A percentile compares a stretch with the other conserved stretches of the same genome.
phyloP scores from a whole-genome alignment of 2,113 vertebrate genomes.

The Coryphaenoides rupestris region DNA sequence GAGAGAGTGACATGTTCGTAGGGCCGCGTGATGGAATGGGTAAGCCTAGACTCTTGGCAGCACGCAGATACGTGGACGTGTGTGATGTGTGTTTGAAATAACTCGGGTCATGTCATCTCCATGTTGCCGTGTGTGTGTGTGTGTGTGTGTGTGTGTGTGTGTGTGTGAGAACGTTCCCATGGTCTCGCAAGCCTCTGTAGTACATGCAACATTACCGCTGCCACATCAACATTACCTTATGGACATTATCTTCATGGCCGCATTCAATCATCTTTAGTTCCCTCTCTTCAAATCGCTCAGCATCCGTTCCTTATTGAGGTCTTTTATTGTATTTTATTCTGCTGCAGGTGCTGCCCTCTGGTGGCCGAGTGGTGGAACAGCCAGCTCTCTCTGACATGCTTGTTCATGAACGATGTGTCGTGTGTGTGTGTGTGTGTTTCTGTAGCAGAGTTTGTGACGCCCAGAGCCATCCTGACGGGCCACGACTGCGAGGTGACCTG shows the following conservation, averaged over 20 bases:
- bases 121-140: neutral
- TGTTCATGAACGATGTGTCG: no score
- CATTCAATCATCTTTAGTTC: neutral
- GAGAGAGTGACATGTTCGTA: slow-evolving; percentile 46
- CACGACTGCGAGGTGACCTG: slow-evolving; percentile 95
- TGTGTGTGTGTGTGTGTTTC: slow-evolving; percentile 24
- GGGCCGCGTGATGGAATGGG: slow-evolving; percentile 27
- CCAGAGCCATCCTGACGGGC: slow-evolving; percentile 89
- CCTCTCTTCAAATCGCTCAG: neutral
- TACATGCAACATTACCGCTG: no score
- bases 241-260: neutral
- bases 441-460: slow-evolving; percentile 85
- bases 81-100: neutral
- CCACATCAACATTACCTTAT: neutral
- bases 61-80: slow-evolving; percentile 6
- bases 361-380: slow-evolving; percentile 19
- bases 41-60: neutral
- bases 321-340: neutral
- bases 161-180: neutral
- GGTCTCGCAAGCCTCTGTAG: neutral
- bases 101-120: neutral
- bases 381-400: neutral
- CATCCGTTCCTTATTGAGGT: neutral
- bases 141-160: neutral
- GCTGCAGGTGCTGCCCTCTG: slow-evolving; percentile 29